Percentiles rank a stretch among this genome's conserved stretches.
Evolutionary conservation across 2,113 vertebrate species (phyloP).

Genomic region (Centropus unirufus): DNA sequence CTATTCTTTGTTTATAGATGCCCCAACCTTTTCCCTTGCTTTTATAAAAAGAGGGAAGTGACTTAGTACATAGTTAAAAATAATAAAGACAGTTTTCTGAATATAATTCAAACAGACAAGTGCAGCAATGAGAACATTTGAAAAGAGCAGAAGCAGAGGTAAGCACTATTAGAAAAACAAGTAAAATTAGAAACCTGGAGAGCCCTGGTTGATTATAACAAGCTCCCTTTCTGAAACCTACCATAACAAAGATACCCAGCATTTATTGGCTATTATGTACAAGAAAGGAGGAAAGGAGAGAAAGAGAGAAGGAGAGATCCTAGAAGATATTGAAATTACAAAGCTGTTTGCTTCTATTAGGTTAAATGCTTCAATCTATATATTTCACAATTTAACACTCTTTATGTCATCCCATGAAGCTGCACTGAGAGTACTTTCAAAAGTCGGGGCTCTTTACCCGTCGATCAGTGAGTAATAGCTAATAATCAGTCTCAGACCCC

Average conservation of each 20-base stretch:
- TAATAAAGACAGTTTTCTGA: neutral
- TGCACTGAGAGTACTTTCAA: neutral
- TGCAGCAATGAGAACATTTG: neutral
- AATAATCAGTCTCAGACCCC: neutral
- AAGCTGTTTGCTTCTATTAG: neutral
- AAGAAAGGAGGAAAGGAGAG: neutral
- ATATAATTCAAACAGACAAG: neutral
- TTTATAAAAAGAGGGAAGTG: neutral
- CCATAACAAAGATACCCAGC: neutral
- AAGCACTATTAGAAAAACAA: neutral
- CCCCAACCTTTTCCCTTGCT: neutral
- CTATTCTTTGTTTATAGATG: neutral
- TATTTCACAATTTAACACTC: neutral
- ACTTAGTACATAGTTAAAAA: neutral
- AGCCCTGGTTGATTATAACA: neutral
- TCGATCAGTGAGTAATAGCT: neutral
- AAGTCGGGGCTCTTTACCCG: fast-evolving
- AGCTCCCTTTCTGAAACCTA: neutral
- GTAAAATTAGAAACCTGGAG: neutral
- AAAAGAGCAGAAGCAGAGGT: neutral
- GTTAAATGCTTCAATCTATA: neutral
- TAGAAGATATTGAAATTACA: neutral
- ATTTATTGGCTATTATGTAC: neutral
- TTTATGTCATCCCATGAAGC: neutral
- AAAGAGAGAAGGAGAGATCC: neutral